Evolutionary conservation across 2,113 vertebrate genomes (phyloP).

Genomic region (Canis aureus): DNA sequence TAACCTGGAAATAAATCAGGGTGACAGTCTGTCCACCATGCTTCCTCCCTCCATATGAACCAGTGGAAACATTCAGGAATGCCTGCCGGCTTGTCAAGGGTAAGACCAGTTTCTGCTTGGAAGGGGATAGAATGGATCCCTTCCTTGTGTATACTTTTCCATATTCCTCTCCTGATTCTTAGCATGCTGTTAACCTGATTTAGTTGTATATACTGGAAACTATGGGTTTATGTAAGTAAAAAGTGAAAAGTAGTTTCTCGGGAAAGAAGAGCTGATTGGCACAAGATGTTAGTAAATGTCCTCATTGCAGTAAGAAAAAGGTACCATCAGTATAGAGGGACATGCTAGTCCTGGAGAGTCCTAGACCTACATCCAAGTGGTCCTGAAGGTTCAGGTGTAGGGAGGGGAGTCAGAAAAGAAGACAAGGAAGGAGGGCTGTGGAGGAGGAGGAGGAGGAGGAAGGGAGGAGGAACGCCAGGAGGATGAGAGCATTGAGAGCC

Average conservation of each 20-base stretch:
- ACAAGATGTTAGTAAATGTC: neutral
- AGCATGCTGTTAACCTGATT: neutral
- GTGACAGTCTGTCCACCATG: neutral
- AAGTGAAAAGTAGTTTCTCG: slow-evolving; percentile 26
- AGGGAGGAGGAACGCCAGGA: neutral
- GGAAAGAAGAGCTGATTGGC: neutral
- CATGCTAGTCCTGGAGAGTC: neutral
- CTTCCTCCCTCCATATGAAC: neutral
- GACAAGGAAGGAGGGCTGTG: neutral
- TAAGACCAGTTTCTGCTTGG: neutral
- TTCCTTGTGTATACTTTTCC: neutral
- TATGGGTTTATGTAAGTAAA: neutral
- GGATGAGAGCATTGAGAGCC: neutral
- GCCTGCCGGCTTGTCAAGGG: neutral
- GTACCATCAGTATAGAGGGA: neutral
- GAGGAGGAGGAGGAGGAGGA: neutral
- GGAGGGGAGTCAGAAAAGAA: neutral
- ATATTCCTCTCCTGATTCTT: neutral
- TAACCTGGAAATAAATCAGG: neutral
- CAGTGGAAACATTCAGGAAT: neutral
- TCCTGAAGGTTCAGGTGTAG: neutral
- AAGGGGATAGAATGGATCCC: neutral
- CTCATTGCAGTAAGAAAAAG: neutral
- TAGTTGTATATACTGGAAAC: neutral
- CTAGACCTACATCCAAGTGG: neutral